phyloP scores from a whole-genome alignment of 1,140 invertebrate genomes.

The Conus ventricosus region DNA sequence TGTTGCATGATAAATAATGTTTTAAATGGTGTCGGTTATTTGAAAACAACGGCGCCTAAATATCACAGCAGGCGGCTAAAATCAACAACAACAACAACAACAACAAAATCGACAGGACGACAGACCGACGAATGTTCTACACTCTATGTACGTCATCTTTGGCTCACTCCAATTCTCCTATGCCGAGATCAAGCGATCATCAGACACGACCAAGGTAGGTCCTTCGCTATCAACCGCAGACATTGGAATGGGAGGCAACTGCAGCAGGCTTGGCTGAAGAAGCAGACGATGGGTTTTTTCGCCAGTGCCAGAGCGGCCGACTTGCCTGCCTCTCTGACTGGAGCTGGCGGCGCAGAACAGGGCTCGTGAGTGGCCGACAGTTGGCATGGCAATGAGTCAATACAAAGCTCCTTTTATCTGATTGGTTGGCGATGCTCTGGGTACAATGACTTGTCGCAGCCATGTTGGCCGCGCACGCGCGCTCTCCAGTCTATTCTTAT shows the following conservation, averaged over 20 bases:
- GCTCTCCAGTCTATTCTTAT: slow-evolving; percentile 20
- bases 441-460: slow-evolving; percentile 33
- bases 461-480: slow-evolving; percentile 23
- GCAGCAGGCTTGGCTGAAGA: slow-evolving; percentile 11
- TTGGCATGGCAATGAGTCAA: slow-evolving; percentile 40
- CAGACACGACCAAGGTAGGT: too few relatives aligned
- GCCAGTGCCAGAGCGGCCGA: background rate
- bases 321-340: too few relatives aligned
- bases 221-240: background rate
- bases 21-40: too few relatives aligned
- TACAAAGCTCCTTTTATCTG: slow-evolving; percentile 38
- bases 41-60: too few relatives aligned
- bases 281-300: background rate
- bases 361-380: slow-evolving; percentile 13
- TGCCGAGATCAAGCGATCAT: too few relatives aligned
- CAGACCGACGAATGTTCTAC: too few relatives aligned
- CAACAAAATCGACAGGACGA: too few relatives aligned
- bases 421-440: slow-evolving; percentile 28
- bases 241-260: slow-evolving; percentile 9
- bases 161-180: too few relatives aligned
- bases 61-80: too few relatives aligned
- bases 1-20: too few relatives aligned
- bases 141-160: too few relatives aligned
- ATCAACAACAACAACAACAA: too few relatives aligned
- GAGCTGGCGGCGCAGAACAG: background rate